phyloP scores from a whole-genome alignment of 2,797 vertebrate genomes.

The Cryptoprocta ferox region DNA sequence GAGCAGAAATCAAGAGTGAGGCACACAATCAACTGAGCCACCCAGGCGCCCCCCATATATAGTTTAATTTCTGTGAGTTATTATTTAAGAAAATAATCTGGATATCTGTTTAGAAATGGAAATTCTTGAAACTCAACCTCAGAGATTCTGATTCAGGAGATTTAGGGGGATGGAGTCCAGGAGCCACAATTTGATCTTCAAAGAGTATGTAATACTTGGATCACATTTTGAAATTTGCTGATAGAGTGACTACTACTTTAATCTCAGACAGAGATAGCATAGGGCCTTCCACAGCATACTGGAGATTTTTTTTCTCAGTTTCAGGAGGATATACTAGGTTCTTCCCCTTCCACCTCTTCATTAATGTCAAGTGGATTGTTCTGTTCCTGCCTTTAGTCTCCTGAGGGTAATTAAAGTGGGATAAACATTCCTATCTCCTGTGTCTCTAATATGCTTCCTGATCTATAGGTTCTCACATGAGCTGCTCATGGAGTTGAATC shows the following conservation, averaged over 20 bases:
- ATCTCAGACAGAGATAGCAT: not conserved
- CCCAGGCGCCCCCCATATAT: too few species aligned
- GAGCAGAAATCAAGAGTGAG: too few species aligned
- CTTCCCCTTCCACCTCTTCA: not conserved
- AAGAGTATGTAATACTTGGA: not conserved
- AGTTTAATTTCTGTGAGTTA: not conserved
- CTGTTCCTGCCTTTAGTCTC: not conserved
- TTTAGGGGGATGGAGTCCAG: not conserved
- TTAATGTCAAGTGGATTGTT: not conserved
- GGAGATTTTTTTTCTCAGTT: not conserved
- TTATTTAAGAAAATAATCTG: not conserved
- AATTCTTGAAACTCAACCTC: slow-evolving; percentile 15
- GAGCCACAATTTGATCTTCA: not conserved
- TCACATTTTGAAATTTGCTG: not conserved
- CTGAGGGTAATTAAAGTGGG: not conserved
- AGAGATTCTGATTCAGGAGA: not conserved
- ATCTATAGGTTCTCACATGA: not conserved
- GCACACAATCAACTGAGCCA: too few species aligned
- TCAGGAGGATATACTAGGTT: not conserved
- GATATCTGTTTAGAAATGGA: not conserved
- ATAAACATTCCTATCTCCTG: not conserved
- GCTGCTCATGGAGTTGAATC: not conserved
- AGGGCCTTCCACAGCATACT: not conserved
- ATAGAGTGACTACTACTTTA: not conserved
- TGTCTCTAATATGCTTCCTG: not conserved